Evolutionary conservation across 2,113 vertebrate species (phyloP).

Genomic region (Progne subis): DNA sequence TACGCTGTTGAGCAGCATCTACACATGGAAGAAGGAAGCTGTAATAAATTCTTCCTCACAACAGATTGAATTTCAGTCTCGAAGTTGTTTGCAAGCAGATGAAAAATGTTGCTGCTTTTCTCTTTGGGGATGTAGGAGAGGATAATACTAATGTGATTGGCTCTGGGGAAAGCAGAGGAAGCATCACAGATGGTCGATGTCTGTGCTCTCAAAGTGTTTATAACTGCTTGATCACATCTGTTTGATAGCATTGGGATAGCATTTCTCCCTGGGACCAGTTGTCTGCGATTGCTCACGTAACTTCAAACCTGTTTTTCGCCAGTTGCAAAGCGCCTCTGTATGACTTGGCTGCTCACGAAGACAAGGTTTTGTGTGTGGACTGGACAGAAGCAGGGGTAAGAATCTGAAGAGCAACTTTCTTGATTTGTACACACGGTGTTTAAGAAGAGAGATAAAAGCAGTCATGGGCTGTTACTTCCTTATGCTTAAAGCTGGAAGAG

Average conservation of each 20-base stretch:
- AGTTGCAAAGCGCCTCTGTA: constrained; percentile 96
- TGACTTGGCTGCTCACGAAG: constrained; percentile 94
- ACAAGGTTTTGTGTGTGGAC: constrained; percentile 95
- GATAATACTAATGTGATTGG: background rate
- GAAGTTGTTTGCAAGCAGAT: background rate
- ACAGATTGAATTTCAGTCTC: background rate
- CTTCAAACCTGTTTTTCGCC: constrained; percentile 8
- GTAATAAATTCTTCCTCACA: background rate
- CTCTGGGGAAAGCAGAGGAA: background rate
- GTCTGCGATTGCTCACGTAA: background rate
- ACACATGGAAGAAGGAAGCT: background rate
- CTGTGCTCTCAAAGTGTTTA: background rate
- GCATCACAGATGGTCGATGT: background rate
- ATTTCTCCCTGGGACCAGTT: background rate
- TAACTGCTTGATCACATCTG: background rate
- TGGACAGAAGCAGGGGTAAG: constrained; percentile 96
- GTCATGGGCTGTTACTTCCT: background rate
- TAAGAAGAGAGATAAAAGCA: background rate
- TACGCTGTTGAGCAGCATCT: background rate
- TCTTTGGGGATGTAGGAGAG: background rate
- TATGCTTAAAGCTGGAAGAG: background rate
- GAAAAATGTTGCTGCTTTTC: background rate
- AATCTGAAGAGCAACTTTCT: background rate
- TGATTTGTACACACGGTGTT: background rate
- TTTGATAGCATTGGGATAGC: background rate